phyloP scores from a whole-genome alignment of 1,140 invertebrate genomes.

The Leguminivora glycinivorella region DNA sequence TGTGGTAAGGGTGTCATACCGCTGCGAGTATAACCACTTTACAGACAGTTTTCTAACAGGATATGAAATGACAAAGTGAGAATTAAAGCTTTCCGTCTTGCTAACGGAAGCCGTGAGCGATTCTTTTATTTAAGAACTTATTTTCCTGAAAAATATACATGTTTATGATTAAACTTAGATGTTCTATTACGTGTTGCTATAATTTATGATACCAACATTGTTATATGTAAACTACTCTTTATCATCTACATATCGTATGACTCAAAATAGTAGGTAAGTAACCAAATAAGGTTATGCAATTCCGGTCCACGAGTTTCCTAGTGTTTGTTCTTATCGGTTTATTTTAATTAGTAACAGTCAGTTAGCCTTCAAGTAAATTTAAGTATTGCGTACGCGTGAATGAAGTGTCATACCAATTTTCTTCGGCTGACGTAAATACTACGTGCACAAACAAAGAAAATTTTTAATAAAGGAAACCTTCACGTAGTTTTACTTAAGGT shows the following conservation, averaged over 20 bases:
- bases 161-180: no score
- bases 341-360: background rate
- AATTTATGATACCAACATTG: no score
- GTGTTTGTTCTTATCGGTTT: conserved; percentile 5
- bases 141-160: no score
- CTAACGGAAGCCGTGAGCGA: no score
- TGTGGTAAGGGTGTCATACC: no score
- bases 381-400: background rate
- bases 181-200: no score
- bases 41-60: no score
- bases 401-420: background rate
- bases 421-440: background rate
- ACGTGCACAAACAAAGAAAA: background rate
- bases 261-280: background rate
- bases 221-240: background rate
- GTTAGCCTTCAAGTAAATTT: background rate
- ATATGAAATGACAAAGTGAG: no score
- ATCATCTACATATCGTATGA: background rate
- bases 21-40: no score
- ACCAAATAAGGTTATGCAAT: conserved; percentile 1
- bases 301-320: conserved; percentile 2
- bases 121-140: no score
- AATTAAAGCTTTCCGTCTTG: no score
- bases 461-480: conserved; percentile 1
- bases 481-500: background rate